Conservation (phyloP, 2,888 invertebrate genomes). For the Dorcus parallelipipedus region DNA sequence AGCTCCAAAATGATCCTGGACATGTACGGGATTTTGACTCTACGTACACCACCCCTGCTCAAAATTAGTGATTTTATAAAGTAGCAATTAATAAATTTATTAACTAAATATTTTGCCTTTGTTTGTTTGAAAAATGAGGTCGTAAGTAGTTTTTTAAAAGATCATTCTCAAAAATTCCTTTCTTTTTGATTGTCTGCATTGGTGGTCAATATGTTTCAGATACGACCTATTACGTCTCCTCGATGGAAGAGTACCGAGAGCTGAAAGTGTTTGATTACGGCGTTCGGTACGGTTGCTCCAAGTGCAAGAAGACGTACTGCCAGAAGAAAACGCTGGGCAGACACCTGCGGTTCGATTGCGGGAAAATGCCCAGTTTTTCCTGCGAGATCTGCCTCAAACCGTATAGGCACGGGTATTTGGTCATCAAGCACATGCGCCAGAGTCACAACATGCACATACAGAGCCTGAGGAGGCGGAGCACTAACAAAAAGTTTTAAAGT, state of each 20-base stretch:
- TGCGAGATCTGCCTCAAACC: slow-evolving; percentile 36
- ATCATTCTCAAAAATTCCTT: neutral
- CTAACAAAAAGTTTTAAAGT: neutral
- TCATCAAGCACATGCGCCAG: slow-evolving; percentile 21
- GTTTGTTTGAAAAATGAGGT: too few relatives aligned
- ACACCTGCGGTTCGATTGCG: slow-evolving; percentile 52
- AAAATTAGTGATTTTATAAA: too few relatives aligned
- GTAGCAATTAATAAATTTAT: too few relatives aligned
- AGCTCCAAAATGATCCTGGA: too few relatives aligned
- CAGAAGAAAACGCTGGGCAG: slow-evolving; percentile 47
- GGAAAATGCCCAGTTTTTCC: slow-evolving; percentile 42
- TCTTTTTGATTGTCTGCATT: neutral
- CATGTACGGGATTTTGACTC: too few relatives aligned
- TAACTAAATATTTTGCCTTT: too few relatives aligned
- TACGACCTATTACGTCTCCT: slow-evolving; percentile 38
- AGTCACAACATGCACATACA: slow-evolving; percentile 22
- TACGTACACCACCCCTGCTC: too few relatives aligned
- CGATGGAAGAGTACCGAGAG: slow-evolving; percentile 42
- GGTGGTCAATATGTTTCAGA: slow-evolving; percentile 18
- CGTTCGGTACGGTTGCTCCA: slow-evolving; percentile 42
- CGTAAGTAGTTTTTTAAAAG: too few relatives aligned
- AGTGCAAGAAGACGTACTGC: slow-evolving; percentile 43
- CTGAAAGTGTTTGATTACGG: slow-evolving; percentile 40
- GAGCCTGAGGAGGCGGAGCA: slow-evolving; percentile 13
- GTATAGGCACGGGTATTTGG: slow-evolving; percentile 16